Base-by-base conservation (phyloP, 2,888 invertebrate species). In the Idaea aversata region DNA sequence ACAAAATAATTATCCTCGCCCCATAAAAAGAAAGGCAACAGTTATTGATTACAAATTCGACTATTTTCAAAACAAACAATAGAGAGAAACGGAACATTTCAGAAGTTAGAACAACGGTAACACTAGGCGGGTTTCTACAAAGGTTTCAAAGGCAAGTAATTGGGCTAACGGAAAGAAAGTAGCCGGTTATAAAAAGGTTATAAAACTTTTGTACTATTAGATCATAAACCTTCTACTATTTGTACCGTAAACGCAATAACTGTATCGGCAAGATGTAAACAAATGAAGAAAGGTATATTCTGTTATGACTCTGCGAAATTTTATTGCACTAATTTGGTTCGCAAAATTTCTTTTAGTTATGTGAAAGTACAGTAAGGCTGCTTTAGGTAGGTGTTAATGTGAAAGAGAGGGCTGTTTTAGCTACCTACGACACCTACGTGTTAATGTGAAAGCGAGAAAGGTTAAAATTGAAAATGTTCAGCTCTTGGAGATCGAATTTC, bases 101-200 rank as follows among this genome's bases (percentile, higher is more conserved):
- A 59, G 59, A 25, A 59, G 59, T 59, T 59, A 34, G 34, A 25
- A 59, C 59, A 82, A 87, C 83, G 78, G 85, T 77, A 83, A 78
- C 76, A 78, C 72, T 73, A 47, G 13, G 5, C 83, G 83, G 90
- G 91, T 88, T 64, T 66, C 72, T 79, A 83, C 86, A 90, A 90
- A 89, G 83, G 65, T 73, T 79, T 83, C 86, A 90, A 90, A 89
- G 82, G 65, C 75, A 72, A 75, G 74, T 82, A 88, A 88, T 83
- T 88, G 77, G 85, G 69, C 80, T 91, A 87, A 87, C 87, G 86
- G 87, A 83, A 86, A 86, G 88, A 88, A 88, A 88, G 88, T 87
- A 87, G 87, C 86, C 62, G 73, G 88, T 87, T 72, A 70, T 69
- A 67, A 66, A 15, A 64, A 13, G 61, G 61, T 61, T 87, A 87